Conservation (phyloP, 2,113 vertebrate genomes). For the Arenaria interpres region DNA sequence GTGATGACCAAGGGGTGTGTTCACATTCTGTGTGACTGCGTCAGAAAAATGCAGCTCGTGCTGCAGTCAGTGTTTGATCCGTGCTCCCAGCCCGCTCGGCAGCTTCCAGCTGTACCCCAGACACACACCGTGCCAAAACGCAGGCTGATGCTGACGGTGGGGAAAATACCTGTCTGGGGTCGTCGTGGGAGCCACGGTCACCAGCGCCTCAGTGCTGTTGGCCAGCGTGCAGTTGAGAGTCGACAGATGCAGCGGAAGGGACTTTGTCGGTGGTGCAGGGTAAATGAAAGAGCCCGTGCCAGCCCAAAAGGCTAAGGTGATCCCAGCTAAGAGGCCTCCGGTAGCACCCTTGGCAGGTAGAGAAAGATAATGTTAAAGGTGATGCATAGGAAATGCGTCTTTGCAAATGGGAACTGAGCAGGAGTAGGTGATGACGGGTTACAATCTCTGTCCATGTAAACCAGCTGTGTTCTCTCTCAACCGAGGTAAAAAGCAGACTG, state of each 20-base stretch:
- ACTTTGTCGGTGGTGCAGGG: constrained; percentile 72
- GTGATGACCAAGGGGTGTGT: rapidly evolving
- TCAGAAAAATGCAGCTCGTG: background rate
- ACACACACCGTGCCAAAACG: rapidly evolving
- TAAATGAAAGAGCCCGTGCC: constrained; percentile 79
- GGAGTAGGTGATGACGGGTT: background rate
- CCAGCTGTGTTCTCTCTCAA: background rate
- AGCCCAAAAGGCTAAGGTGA: constrained; percentile 78
- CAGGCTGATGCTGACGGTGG: rapidly evolving
- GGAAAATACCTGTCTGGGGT: constrained; percentile 63
- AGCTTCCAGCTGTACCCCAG: background rate
- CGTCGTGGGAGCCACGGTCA: background rate
- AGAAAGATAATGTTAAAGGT: background rate
- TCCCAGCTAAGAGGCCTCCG: constrained; percentile 77
- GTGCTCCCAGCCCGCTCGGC: no score
- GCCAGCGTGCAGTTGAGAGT: constrained; percentile 66
- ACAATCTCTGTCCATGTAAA: rapidly evolving
- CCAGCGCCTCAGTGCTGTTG: constrained; percentile 12
- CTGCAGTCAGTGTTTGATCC: rapidly evolving
- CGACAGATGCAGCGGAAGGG: constrained; percentile 72
- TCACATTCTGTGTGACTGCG: rapidly evolving
- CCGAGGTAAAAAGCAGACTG: background rate
- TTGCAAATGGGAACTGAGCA: rapidly evolving
- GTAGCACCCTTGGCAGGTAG: constrained; percentile 76
- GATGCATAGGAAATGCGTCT: rapidly evolving